Percentiles rank a stretch among this genome's conserved stretches.
These are phyloP conservation scores for Limenitis camilla DNA, from an alignment of 2,888 invertebrate species.

Conservation along the genomic window DNA sequence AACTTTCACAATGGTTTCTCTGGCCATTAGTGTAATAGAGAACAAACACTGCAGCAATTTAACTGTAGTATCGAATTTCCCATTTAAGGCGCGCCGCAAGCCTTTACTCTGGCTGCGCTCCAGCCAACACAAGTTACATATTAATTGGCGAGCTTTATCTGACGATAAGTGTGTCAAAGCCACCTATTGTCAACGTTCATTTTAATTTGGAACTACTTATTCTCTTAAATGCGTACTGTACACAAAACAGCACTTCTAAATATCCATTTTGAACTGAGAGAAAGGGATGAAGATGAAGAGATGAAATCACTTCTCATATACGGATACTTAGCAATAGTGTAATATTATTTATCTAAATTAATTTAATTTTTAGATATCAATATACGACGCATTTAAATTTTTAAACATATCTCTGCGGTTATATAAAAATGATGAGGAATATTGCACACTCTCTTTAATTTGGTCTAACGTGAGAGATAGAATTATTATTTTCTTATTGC, in stretches of 20 bases:
- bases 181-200: conserved; percentile 17
- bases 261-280: too few relatives aligned
- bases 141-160: conserved; percentile 41
- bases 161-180: conserved; percentile 35
- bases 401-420: too few relatives aligned
- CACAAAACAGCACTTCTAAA: not conserved
- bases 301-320: too few relatives aligned
- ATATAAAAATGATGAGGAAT: too few relatives aligned
- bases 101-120: conserved; percentile 31
- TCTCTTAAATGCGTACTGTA: not conserved
- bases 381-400: too few relatives aligned
- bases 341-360: too few relatives aligned
- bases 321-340: too few relatives aligned
- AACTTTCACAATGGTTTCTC: not conserved
- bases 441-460: too few relatives aligned
- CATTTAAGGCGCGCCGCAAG: conserved; percentile 22
- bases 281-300: too few relatives aligned
- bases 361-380: too few relatives aligned
- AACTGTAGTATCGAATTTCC: conserved; percentile 11
- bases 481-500: too few relatives aligned
- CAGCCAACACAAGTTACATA: conserved; percentile 31
- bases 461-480: too few relatives aligned
- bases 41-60: conserved; percentile 15
- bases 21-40: conserved; percentile 1
- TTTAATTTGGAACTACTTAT: conserved; percentile 6